Conservation (phyloP, 2,113 vertebrate genomes). For the Felis catus region DNA sequence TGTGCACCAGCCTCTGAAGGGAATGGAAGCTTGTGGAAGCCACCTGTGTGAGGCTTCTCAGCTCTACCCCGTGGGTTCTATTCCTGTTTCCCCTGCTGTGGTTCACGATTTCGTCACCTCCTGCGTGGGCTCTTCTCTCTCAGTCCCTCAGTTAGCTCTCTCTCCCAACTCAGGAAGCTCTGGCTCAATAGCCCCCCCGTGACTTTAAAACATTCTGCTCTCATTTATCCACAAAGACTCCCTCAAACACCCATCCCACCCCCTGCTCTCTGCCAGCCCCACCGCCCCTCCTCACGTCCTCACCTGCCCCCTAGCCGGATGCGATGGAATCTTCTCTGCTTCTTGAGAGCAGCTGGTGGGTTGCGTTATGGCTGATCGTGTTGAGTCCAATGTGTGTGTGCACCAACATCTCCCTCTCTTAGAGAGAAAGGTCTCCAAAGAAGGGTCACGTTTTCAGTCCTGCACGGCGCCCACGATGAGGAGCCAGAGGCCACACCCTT, state of each 20-base stretch:
- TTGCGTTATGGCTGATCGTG: not conserved
- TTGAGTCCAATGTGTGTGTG: not conserved
- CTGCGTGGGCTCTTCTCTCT: not conserved
- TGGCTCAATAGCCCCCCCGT: too few species aligned
- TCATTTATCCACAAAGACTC: not conserved
- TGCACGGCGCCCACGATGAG: fast-evolving
- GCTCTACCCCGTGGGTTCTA: too few species aligned
- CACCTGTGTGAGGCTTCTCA: not conserved
- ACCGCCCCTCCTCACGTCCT: too few species aligned
- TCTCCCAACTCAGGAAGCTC: not conserved
- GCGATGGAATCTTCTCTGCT: not conserved
- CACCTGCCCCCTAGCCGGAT: too few species aligned
- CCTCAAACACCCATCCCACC: not conserved
- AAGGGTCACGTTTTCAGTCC: not conserved
- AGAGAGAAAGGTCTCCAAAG: not conserved
- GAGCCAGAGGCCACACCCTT: not conserved
- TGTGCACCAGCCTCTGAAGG: not conserved
- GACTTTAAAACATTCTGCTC: not conserved
- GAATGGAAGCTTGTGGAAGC: not conserved
- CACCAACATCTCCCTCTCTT: not conserved
- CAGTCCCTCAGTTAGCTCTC: not conserved
- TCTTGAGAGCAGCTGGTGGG: not conserved
- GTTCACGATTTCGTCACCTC: not conserved
- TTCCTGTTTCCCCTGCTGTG: not conserved
- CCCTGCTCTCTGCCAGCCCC: too few species aligned